Conservation (phyloP, 2,888 invertebrate species). For the Phlogophora meticulosa region DNA sequence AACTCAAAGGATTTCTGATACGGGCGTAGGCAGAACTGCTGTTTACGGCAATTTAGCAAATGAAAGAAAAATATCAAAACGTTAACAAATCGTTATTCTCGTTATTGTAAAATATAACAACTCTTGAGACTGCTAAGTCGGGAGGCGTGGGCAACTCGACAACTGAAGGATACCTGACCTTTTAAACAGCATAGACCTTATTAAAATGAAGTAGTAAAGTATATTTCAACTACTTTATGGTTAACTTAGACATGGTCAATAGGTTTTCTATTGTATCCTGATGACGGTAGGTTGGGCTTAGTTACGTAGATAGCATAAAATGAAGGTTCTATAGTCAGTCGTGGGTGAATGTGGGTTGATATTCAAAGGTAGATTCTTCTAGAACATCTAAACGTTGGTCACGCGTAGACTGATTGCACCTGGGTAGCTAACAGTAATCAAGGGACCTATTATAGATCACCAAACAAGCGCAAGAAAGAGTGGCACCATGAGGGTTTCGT, state of each 20-base stretch:
- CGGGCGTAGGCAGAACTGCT: slow-evolving; percentile 39
- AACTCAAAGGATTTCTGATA: slow-evolving; percentile 14
- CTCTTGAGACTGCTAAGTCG: slow-evolving; percentile 67
- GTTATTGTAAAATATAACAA: slow-evolving; percentile 69
- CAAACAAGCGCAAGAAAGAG: too few relatives aligned
- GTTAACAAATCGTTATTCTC: slow-evolving; percentile 79
- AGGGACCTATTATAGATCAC: neutral
- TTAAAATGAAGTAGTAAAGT: slow-evolving; percentile 62
- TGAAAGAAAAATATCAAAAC: slow-evolving; percentile 69
- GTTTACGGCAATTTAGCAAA: slow-evolving; percentile 59
- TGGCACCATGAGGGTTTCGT: too few relatives aligned
- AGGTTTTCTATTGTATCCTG: slow-evolving; percentile 40
- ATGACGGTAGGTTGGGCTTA: slow-evolving; percentile 15
- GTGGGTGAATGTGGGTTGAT: slow-evolving; percentile 52
- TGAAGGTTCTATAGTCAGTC: slow-evolving; percentile 24
- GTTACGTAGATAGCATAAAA: slow-evolving; percentile 33
- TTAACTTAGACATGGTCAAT: slow-evolving; percentile 37
- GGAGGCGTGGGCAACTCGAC: slow-evolving; percentile 72
- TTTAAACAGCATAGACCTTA: slow-evolving; percentile 52
- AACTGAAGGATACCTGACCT: slow-evolving; percentile 71
- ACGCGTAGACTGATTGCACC: neutral
- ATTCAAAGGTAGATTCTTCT: slow-evolving; percentile 20
- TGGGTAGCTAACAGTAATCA: neutral
- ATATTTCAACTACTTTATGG: slow-evolving; percentile 60
- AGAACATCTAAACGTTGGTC: slow-evolving; percentile 21